A percentile compares a stretch with the other conserved stretches of the same genome.
Evolutionary conservation across 2,888 invertebrate species (phyloP).

Genomic region (Chymomyza caudatula): DNA sequence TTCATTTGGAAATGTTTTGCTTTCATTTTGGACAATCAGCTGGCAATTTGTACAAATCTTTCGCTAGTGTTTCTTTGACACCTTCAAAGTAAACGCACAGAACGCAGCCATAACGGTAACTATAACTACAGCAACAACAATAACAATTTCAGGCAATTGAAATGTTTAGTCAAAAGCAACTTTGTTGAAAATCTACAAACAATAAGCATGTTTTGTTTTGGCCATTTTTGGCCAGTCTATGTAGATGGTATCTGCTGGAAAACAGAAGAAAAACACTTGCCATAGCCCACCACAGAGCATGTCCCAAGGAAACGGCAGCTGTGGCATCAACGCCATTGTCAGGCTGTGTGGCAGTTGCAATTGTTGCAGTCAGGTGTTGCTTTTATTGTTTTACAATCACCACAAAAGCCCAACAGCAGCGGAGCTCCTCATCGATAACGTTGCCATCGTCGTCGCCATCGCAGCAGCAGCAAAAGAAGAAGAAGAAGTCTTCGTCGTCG

Average conservation of each 20-base stretch:
- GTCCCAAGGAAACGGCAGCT: constrained; percentile 42
- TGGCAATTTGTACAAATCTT: constrained; percentile 38
- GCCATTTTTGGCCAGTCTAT: constrained; percentile 54
- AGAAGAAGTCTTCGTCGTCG: constrained; percentile 42
- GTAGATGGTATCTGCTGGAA: not conserved
- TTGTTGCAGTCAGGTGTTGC: constrained; percentile 65
- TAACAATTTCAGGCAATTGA: constrained; percentile 47
- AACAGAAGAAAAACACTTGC: not conserved
- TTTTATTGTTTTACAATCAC: constrained; percentile 72
- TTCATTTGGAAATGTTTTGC: constrained; percentile 27
- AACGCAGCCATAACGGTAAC: not conserved
- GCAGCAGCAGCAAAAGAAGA: constrained; percentile 5
- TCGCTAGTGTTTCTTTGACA: not conserved
- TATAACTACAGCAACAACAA: not conserved
- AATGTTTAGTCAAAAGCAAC: constrained; percentile 44
- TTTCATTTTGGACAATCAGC: constrained; percentile 27
- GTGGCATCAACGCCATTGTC: constrained; percentile 63
- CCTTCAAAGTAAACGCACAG: not conserved
- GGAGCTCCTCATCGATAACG: constrained; percentile 1
- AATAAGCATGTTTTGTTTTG: constrained; percentile 59
- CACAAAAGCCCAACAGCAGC: constrained; percentile 24
- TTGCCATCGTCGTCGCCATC: not conserved
- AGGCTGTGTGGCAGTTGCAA: constrained; percentile 20
- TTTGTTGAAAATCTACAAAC: constrained; percentile 48
- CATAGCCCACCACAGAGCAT: constrained; percentile 59